A percentile compares a stretch with the other conserved stretches of the same genome.
These are phyloP conservation scores for Sebastes vulpes DNA, from an alignment of 2,797 vertebrate genomes.

Conservation along the genomic window DNA sequence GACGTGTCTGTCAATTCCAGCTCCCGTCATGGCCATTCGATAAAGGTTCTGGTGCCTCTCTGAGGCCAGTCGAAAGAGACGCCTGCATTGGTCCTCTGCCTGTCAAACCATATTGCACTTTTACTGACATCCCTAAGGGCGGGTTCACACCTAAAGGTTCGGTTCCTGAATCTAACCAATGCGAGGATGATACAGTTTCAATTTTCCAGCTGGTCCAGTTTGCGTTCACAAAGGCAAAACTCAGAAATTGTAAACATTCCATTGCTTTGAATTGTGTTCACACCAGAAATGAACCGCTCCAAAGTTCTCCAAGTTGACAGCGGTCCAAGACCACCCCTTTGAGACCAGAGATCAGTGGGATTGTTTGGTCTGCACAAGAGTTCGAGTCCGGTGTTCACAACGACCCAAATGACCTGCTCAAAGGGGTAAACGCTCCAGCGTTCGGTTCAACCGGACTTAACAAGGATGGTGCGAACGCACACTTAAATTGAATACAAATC, in stretches of 20 bases:
- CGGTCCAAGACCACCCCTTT: no score
- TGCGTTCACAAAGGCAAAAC: neutral
- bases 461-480: neutral
- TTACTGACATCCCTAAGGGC: neutral
- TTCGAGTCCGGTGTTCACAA: neutral
- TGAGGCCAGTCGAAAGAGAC: constrained; percentile 84
- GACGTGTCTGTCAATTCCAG: constrained; percentile 91
- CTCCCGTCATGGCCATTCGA: constrained; percentile 90
- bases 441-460: neutral
- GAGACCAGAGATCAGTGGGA: no score
- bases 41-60: constrained; percentile 91
- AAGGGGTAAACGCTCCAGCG: neutral
- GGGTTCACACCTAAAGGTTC: neutral
- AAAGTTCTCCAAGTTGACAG: no score
- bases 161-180: neutral
- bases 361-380: no score
- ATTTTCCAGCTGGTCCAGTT: neutral
- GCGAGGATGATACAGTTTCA: neutral
- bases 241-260: neutral
- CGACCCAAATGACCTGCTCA: neutral
- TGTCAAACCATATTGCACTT: constrained; percentile 37
- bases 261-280: no score
- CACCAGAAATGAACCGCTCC: no score
- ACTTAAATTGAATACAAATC: neutral
- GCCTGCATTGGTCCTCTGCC: constrained; percentile 69